Evolutionary conservation across 2,888 invertebrate species (phyloP).

Genomic region (Harpalus rufipes): DNA sequence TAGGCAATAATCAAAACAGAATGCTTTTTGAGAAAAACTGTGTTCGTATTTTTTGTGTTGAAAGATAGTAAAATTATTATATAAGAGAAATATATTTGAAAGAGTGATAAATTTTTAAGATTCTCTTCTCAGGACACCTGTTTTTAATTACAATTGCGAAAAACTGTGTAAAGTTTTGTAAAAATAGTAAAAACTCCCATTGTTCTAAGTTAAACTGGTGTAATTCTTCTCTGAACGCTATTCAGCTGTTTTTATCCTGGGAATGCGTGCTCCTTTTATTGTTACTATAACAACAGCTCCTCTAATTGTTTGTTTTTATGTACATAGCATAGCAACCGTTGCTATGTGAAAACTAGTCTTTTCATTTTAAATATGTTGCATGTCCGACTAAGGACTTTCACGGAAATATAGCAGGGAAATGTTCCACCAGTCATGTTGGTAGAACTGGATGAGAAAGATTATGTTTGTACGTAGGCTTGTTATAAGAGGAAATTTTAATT

Average conservation of each 20-base stretch:
- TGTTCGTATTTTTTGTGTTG: too few relatives aligned
- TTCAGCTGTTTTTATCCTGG: constrained; percentile 17
- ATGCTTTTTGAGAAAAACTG: too few relatives aligned
- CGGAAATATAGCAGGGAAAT: constrained; percentile 26
- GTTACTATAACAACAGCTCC: constrained; percentile 20
- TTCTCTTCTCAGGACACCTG: neutral
- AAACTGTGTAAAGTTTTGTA: neutral
- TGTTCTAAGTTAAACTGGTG: constrained; percentile 18
- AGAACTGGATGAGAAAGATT: constrained; percentile 26
- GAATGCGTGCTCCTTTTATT: constrained; percentile 24
- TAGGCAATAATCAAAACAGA: too few relatives aligned
- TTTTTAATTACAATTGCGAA: neutral
- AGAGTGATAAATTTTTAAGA: neutral
- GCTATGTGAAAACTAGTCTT: neutral
- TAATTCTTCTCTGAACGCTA: neutral
- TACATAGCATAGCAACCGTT: neutral
- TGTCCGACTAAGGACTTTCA: constrained; percentile 13
- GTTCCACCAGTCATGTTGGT: constrained; percentile 13
- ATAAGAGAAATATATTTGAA: neutral
- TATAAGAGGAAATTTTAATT: constrained; percentile 25
- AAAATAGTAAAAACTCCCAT: neutral
- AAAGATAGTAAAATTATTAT: too few relatives aligned
- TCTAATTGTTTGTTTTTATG: constrained; percentile 11
- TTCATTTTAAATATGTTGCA: constrained; percentile 2
- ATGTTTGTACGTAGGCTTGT: neutral